Evolutionary conservation across 2,113 vertebrate species (phyloP), one percentile per base, ranked within the genome.

Genomic region (Ivindomyrus marchei): DNA sequence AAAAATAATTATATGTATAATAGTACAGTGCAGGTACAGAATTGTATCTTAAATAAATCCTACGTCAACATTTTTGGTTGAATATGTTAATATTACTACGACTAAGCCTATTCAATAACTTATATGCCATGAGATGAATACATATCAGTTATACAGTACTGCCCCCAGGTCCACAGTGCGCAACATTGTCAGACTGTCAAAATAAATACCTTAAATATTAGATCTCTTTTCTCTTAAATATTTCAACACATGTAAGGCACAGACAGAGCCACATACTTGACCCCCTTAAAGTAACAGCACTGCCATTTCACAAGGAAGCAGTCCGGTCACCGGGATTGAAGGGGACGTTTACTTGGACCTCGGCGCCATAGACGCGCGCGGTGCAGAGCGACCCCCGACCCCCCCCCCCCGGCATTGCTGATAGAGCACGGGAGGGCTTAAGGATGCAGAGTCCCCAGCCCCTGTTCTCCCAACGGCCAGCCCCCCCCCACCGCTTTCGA

Each of bases 121-220:
- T 99, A 98, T 95, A 96, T 98, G 97, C 97, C 97, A 98, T 99
- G 98, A 99, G 98, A 99, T 99, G 98, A 99, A 97, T 98, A 99
- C 97, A 99, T 98, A 95, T 94, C 94, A 94, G 94, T 95, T 97
- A 98, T 98, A 98, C 97, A 99, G 97, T 98, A 98, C 97, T 96
- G 96, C 97, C 96, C 96, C 98, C 97, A 98, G 97, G 97, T 97
- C 92, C 97, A 97, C 95, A 97, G 97, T 97, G 97, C 93, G 95
- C 96, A 97, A 97, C 96, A 97, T 97, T 95, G 97, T 97, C 97
- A 97, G 97, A 98, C 96, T 97, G 96, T 97, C 96, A 97, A 98
- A 99, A 99, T 99, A 99, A 99, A 99, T 99, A 99, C 96, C 92
- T 98, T 96, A 96, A 96, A 96, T 96, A 96, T 91, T 93, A 94